These are phyloP conservation scores for Diorhabda carinulata DNA, from an alignment of 1,140 invertebrate species.

Conservation along the genomic window DNA sequence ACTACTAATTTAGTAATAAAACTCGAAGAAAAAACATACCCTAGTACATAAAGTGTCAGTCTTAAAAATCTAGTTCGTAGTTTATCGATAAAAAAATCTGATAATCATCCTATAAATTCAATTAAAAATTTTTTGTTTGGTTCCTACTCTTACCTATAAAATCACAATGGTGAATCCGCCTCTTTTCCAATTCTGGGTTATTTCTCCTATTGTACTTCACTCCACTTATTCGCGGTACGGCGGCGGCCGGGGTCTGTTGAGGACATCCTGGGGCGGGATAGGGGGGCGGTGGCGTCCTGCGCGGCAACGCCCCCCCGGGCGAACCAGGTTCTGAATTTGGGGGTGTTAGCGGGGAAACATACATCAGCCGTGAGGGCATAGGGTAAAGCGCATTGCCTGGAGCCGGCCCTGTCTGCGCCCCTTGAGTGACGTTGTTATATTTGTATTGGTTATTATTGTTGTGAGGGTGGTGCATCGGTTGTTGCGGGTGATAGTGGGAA, in stretches of 20 bases:
- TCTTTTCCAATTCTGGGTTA: slow-evolving; percentile 92
- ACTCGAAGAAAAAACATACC: no score
- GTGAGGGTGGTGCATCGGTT: slow-evolving; percentile 37
- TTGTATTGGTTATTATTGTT: slow-evolving; percentile 42
- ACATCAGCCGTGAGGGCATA: slow-evolving; percentile 57
- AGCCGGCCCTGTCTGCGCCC: slow-evolving; percentile 41
- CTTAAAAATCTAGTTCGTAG: no score
- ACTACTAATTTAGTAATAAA: no score
- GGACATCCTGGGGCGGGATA: slow-evolving; percentile 54
- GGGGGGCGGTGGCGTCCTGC: slow-evolving; percentile 60
- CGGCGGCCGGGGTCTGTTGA: slow-evolving; percentile 38
- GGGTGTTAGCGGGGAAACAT: slow-evolving; percentile 74
- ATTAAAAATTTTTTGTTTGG: no score
- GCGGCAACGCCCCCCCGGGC: slow-evolving; percentile 57
- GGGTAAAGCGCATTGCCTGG: slow-evolving; percentile 46
- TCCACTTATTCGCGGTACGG: slow-evolving; percentile 25
- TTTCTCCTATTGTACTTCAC: slow-evolving; percentile 86
- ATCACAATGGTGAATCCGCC: slow-evolving; percentile 92
- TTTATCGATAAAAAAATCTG: no score
- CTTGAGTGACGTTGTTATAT: slow-evolving; percentile 44
- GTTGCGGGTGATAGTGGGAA: slow-evolving; percentile 47
- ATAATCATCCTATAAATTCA: no score
- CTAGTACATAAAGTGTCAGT: no score
- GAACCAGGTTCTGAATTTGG: slow-evolving; percentile 80
- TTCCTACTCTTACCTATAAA: slow-evolving; percentile 71